These are phyloP conservation scores for Tuberolachnus salignus DNA, from an alignment of 2,888 invertebrate species.

Conservation along the genomic window DNA sequence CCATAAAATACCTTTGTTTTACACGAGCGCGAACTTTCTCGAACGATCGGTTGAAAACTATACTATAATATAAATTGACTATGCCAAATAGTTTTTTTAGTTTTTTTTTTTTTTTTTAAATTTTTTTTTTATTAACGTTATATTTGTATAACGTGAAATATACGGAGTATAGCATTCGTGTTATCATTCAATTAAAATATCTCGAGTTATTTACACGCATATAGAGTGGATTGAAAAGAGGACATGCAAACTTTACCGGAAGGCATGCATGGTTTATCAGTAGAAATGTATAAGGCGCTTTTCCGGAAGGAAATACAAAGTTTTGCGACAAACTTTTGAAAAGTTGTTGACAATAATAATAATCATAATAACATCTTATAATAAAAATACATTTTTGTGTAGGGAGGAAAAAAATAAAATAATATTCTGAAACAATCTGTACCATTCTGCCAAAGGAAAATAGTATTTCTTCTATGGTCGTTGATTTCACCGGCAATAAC, in stretches of 20 bases:
- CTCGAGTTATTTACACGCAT: constrained; percentile 15
- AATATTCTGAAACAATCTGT: constrained; percentile 29
- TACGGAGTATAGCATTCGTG: neutral
- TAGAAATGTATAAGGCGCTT: constrained; percentile 18
- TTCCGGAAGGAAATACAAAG: constrained; percentile 28
- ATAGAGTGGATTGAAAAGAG: constrained; percentile 17
- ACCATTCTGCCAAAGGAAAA: neutral
- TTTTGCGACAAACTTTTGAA: constrained; percentile 29
- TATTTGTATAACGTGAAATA: neutral
- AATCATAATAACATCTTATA: constrained; percentile 6
- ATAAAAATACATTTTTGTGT: constrained; percentile 27
- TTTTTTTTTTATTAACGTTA: too few relatives aligned
- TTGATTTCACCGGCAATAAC: constrained; percentile 30
- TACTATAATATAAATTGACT: too few relatives aligned
- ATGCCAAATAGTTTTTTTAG: too few relatives aligned
- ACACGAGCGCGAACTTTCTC: too few relatives aligned
- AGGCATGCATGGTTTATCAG: constrained; percentile 35
- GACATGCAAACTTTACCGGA: constrained; percentile 14
- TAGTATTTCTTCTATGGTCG: constrained; percentile 30
- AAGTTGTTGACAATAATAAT: constrained; percentile 45
- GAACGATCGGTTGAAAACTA: too few relatives aligned
- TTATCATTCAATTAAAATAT: constrained; percentile 29
- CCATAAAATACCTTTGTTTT: too few relatives aligned
- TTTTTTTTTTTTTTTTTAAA: too few relatives aligned
- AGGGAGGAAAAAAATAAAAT: neutral